Evolutionary conservation across 2,113 vertebrate genomes (phyloP).

Genomic region (Oncorhynchus keta): DNA sequence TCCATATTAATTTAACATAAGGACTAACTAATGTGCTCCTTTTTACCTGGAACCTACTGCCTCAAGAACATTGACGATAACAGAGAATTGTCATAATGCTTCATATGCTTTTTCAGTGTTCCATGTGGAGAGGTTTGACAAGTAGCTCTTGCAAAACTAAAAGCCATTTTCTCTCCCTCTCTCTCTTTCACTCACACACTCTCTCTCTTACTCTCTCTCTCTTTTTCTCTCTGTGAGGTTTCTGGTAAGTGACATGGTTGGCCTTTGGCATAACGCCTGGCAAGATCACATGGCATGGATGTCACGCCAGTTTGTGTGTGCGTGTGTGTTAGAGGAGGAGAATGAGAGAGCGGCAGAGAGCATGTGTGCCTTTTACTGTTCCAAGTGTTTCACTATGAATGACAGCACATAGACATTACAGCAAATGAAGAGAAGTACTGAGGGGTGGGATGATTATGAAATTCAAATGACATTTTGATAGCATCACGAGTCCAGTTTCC

Average conservation of each 20-base stretch:
- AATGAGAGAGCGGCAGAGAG: slow-evolving; percentile 31
- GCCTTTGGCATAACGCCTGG: slow-evolving; percentile 77
- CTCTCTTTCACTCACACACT: slow-evolving; percentile 23
- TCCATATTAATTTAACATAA: slow-evolving; percentile 71
- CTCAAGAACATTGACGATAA: neutral
- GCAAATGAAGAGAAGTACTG: slow-evolving; percentile 18
- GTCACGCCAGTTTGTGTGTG: slow-evolving; percentile 57
- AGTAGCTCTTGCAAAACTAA: slow-evolving; percentile 58
- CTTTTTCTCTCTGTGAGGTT: slow-evolving; percentile 62
- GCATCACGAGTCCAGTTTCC: neutral
- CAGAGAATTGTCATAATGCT: neutral
- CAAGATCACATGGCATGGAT: slow-evolving; percentile 78
- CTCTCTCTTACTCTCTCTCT: slow-evolving; percentile 28
- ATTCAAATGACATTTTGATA: neutral
- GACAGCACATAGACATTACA: slow-evolving; percentile 51
- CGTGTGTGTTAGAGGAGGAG: neutral
- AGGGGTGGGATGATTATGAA: neutral
- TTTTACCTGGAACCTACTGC: slow-evolving; percentile 36
- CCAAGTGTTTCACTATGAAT: slow-evolving; percentile 68
- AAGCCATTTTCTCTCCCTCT: slow-evolving; percentile 10
- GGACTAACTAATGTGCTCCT: slow-evolving; percentile 50
- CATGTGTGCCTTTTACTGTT: slow-evolving; percentile 66
- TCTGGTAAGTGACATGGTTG: slow-evolving; percentile 81
- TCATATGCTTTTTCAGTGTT: slow-evolving; percentile 24
- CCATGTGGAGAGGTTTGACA: slow-evolving; percentile 62